A percentile compares a stretch with the other conserved stretches of the same genome.
These are phyloP conservation scores for Chondrilla cf. caribensis DNA, from an alignment of 37 sponge, comb jelly and placozoan genomes.

Conservation along the genomic window DNA sequence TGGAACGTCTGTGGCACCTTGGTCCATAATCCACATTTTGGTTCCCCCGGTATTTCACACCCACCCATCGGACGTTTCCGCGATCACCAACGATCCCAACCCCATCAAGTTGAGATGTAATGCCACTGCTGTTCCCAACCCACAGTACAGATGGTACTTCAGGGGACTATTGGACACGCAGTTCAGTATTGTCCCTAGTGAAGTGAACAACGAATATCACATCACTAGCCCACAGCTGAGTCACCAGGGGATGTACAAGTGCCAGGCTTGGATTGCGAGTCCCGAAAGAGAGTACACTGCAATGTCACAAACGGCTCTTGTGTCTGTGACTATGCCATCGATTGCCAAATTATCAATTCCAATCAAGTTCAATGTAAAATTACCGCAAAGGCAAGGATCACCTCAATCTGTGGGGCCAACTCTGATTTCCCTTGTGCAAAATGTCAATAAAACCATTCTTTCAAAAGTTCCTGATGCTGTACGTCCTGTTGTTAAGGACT, in stretches of 20 bases:
- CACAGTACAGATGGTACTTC: constrained; percentile 7
- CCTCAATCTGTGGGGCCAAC: neutral
- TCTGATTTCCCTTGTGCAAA: neutral
- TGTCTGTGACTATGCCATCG: neutral
- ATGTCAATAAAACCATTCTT: neutral
- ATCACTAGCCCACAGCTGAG: neutral
- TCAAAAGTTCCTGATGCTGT: too few species aligned
- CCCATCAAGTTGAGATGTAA: neutral
- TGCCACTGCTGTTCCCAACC: neutral
- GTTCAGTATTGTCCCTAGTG: neutral
- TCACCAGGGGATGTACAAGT: neutral
- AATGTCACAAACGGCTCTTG: neutral
- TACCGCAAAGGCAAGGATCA: neutral
- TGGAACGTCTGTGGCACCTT: neutral
- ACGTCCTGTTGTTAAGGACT: too few species aligned
- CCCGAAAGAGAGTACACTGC: neutral
- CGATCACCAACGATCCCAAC: neutral
- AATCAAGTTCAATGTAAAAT: neutral
- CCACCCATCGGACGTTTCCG: neutral
- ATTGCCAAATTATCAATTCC: neutral
- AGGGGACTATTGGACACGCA: neutral
- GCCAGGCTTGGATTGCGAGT: neutral
- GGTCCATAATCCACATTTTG: neutral
- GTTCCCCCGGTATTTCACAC: neutral
- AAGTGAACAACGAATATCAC: neutral